Evolutionary conservation across 2,888 invertebrate genomes (phyloP).

Genomic region (Disparrhopalites patrizii): DNA sequence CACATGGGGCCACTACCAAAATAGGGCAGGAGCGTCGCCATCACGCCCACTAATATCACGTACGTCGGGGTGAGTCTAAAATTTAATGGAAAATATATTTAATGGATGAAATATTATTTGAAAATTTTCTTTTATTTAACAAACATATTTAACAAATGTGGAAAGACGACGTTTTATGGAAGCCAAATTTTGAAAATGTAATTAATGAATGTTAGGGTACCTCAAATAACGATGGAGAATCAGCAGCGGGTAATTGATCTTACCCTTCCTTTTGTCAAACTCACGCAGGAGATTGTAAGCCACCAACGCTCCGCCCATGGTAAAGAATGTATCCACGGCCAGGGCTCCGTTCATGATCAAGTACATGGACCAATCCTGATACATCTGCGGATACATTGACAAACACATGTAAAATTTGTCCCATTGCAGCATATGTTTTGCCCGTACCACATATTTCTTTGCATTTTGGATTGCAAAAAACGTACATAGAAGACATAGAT

Average conservation of each 20-base stretch:
- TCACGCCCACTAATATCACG: background rate
- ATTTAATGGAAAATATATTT: background rate
- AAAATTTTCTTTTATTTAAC: too few relatives aligned
- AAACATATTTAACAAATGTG: too few relatives aligned
- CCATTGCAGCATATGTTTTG: too few relatives aligned
- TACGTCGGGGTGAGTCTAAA: conserved; percentile 45
- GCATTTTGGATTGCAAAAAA: too few relatives aligned
- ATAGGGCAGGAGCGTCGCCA: conserved; percentile 38
- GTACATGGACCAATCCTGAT: background rate
- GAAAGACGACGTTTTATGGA: too few relatives aligned
- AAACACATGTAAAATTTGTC: conserved; percentile 50
- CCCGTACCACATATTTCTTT: too few relatives aligned
- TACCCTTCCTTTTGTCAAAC: conserved; percentile 52
- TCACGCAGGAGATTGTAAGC: conserved; percentile 54
- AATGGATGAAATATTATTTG: background rate
- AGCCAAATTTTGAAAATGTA: too few relatives aligned
- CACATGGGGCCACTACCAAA: conserved; percentile 41
- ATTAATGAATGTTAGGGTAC: too few relatives aligned
- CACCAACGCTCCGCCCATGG: conserved; percentile 60
- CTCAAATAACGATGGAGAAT: conserved; percentile 61
- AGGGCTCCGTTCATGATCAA: conserved; percentile 57
- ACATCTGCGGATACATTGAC: background rate
- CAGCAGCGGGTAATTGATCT: conserved; percentile 57
- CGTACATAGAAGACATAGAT: too few relatives aligned
- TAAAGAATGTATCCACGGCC: conserved; percentile 63